Base-by-base conservation (phyloP, 2,888 invertebrate genomes). In the Lydus trimaculatus region DNA sequence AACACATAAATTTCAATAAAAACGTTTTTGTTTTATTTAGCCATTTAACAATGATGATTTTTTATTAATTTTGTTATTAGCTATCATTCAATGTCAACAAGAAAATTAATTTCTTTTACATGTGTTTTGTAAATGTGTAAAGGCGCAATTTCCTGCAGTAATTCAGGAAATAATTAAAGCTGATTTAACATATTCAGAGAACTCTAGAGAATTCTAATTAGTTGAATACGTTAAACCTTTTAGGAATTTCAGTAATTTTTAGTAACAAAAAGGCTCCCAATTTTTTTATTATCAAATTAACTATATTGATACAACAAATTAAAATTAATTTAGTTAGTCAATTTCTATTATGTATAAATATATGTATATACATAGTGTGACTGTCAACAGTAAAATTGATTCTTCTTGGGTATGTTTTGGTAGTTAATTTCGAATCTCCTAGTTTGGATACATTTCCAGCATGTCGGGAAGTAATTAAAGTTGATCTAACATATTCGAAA, bases 131-230 rank as follows among this genome's bases (percentile, higher is more conserved):
- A 20, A 20, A 11, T 56, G 25, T n/a, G n/a, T 56, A 15, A 56
- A n/a, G n/a, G n/a, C 28, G 28, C 15, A 56, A 56, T 56, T 56
- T 56, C 25, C 23, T 33, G 23, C 61, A 7, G 23, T 25, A 36
- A 28, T 33, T 39, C 33, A 25, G 58, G 63, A 70, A 73, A 72
- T 72, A 72, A 73, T 73, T 73, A 72, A 73, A 75, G 63, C 64
- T 67, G 72, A 60, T 60, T 60, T 60, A 65, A 65, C 70, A 65
- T 67, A 70, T 70, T 67, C 62, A 67, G 65, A 67, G 70, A 62
- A 69, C 73, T 72, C 69, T 70, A 69, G 71, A 72, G 71, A 73
- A 73, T 73, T 73, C 73, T 72, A 74, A 75, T 73, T 73, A 75
- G 74, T 73, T 71, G 69, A 73, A 72, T 75, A 66, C 25, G 15